These are phyloP conservation scores for Bombus huntii DNA, from an alignment of 1,140 invertebrate species.

Conservation along the genomic window DNA sequence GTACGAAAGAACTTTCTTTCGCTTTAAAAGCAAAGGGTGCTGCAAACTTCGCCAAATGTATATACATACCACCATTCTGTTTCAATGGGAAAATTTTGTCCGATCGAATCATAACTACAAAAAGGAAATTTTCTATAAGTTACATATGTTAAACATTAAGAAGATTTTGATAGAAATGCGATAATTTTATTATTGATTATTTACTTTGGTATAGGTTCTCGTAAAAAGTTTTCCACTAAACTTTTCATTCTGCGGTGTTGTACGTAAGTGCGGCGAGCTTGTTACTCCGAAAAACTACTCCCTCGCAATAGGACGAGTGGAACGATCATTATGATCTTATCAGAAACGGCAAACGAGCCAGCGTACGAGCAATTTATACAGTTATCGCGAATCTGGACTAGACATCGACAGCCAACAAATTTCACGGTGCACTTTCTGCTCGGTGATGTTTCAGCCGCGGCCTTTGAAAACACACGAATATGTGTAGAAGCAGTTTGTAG, in stretches of 20 bases:
- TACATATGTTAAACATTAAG: too few species aligned
- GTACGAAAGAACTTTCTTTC: too few species aligned
- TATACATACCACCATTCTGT: too few species aligned
- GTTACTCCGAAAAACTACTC: not conserved
- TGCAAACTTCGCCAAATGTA: too few species aligned
- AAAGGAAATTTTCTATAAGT: too few species aligned
- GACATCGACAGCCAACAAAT: not conserved
- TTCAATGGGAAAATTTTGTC: too few species aligned
- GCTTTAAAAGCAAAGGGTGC: too few species aligned
- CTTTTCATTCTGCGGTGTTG: not conserved
- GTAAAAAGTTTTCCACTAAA: not conserved
- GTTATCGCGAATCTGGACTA: not conserved
- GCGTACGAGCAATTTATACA: too few species aligned
- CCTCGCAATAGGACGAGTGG: too few species aligned
- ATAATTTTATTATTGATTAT: too few species aligned
- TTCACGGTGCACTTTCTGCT: slow-evolving; percentile 3
- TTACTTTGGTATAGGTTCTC: not conserved
- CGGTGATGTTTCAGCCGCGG: not conserved
- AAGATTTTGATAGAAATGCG: too few species aligned
- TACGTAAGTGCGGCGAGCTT: not conserved
- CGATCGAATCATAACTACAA: too few species aligned
- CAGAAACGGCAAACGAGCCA: not conserved
- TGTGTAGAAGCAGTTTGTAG: not conserved
- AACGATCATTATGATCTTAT: slow-evolving; percentile 12
- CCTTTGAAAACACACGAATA: not conserved